Percentiles rank a stretch among this genome's conserved stretches.
Conservation (phyloP, 2,797 vertebrate species). For the Oophaga sylvatica region DNA sequence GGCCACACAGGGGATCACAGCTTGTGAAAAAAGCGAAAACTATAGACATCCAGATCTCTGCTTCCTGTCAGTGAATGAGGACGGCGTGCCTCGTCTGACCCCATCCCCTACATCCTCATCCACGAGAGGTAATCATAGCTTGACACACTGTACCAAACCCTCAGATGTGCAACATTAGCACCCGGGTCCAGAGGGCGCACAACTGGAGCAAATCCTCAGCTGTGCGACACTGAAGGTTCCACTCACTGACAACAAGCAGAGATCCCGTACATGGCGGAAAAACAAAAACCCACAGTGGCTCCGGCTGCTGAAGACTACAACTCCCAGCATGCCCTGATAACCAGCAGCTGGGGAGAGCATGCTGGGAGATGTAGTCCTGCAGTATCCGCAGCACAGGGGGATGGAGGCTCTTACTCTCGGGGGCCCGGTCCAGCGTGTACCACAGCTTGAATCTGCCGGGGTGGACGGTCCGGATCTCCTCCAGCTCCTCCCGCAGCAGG, state of each 20-base stretch:
- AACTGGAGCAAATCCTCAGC: too few relatives aligned
- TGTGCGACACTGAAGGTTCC: too few relatives aligned
- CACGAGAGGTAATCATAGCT: not conserved
- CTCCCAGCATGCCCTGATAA: too few relatives aligned
- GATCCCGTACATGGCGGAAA: too few relatives aligned
- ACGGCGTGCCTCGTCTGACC: not conserved
- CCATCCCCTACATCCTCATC: too few relatives aligned
- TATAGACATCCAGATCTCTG: not conserved
- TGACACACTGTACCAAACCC: not conserved
- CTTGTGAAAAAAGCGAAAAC: too few relatives aligned
- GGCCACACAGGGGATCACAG: not conserved
- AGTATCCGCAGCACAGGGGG: not conserved
- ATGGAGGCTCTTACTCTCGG: conserved; percentile 77
- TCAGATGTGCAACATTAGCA: not conserved
- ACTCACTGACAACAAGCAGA: not conserved
- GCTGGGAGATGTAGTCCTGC: not conserved
- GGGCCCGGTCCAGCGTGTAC: conserved; percentile 89
- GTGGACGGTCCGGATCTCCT: conserved; percentile 84
- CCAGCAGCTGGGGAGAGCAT: not conserved
- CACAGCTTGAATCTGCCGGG: conserved; percentile 85
- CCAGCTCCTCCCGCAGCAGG: conserved; percentile 86
- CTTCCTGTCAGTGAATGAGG: not conserved
- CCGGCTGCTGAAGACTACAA: too few relatives aligned
- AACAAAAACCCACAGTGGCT: too few relatives aligned
- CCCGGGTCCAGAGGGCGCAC: too few relatives aligned